Percentiles rank a stretch among this genome's conserved stretches.
Evolutionary conservation across 2,797 vertebrate genomes (phyloP).

Genomic region (Ficedula albicollis): DNA sequence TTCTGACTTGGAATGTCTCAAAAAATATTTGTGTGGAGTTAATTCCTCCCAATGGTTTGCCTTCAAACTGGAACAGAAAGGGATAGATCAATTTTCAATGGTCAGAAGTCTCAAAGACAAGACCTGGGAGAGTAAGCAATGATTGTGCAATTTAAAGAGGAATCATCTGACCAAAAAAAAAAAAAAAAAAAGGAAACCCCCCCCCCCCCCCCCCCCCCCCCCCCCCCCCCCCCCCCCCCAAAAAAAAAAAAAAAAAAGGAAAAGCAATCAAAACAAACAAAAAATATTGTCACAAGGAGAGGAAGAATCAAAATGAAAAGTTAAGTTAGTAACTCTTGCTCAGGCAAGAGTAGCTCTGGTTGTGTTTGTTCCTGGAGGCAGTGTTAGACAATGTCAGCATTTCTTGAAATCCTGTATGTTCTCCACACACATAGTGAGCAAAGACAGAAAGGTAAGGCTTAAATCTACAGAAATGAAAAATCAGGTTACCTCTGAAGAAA

Average conservation of each 20-base stretch:
- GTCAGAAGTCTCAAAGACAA: background rate
- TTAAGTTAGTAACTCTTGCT: background rate
- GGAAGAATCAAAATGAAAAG: background rate
- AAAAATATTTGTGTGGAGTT: background rate
- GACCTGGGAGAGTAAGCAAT: background rate
- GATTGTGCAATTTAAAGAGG: background rate
- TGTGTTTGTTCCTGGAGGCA: background rate
- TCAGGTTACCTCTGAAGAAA: background rate
- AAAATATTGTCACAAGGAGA: background rate
- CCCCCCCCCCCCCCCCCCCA: no score
- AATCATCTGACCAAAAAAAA: background rate
- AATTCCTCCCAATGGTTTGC: background rate
- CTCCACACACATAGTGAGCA: background rate
- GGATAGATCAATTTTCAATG: background rate
- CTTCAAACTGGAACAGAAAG: background rate
- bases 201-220: no score
- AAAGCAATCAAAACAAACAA: background rate
- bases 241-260: fast-evolving
- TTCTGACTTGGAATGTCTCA: background rate
- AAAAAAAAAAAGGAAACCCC: fast-evolving
- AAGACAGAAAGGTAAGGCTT: background rate
- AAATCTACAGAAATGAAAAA: background rate
- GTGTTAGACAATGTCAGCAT: background rate
- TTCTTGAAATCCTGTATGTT: background rate
- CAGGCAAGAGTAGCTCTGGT: background rate